phyloP scores from a whole-genome alignment of 2,888 invertebrate genomes.

The Ypsolopha sequella region DNA sequence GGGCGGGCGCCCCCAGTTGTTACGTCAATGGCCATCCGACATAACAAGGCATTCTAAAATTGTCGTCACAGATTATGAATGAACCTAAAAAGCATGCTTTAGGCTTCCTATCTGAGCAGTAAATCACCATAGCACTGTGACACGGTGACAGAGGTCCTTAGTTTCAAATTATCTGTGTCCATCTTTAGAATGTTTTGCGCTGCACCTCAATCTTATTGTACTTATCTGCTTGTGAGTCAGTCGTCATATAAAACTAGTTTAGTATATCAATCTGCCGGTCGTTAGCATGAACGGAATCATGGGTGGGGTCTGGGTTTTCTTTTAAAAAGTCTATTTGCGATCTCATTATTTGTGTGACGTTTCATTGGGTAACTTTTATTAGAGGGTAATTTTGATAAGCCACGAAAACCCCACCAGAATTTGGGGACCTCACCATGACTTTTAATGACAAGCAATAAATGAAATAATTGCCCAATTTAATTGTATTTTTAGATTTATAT shows the following conservation, averaged over 20 bases:
- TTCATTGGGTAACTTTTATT: no score
- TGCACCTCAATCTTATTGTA: slow-evolving; percentile 28
- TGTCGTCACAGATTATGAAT: not conserved
- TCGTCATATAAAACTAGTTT: slow-evolving; percentile 42
- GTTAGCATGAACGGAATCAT: no score
- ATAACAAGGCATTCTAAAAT: not conserved
- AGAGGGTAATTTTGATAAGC: no score
- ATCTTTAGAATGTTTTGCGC: slow-evolving; percentile 32
- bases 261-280: slow-evolving; percentile 42
- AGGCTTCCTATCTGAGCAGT: not conserved
- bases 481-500: no score
- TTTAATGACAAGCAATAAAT: no score
- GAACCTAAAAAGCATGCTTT: not conserved
- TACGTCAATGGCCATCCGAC: not conserved
- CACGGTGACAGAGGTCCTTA: not conserved
- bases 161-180: slow-evolving; percentile 7
- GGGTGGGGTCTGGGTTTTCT: no score
- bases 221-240: slow-evolving; percentile 8
- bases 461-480: no score
- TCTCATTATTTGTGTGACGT: no score
- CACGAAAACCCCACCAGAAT: no score
- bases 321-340: no score
- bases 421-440: no score
- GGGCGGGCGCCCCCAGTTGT: no score
- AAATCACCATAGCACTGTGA: not conserved